A percentile compares a stretch with the other conserved stretches of the same genome.
These are phyloP conservation scores for Hyposmocoma kahamanoa DNA, from an alignment of 1,140 invertebrate species.

Conservation along the genomic window DNA sequence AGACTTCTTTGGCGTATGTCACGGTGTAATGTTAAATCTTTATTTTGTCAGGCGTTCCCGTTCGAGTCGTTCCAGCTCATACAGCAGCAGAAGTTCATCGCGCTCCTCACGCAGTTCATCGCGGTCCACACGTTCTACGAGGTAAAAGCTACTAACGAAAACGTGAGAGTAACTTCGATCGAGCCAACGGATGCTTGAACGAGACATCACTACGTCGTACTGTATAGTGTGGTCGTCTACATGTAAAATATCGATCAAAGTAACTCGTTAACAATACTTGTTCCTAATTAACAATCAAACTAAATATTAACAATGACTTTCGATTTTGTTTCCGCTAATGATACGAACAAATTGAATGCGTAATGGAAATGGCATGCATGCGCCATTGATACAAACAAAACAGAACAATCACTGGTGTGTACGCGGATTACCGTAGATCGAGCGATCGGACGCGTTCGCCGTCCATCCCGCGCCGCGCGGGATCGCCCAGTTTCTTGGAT, in stretches of 20 bases:
- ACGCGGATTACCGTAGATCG: constrained; percentile 65
- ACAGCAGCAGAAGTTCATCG: constrained; percentile 62
- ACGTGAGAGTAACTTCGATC: no score
- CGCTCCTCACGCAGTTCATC: constrained; percentile 69
- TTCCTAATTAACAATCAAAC: no score
- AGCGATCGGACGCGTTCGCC: constrained; percentile 80
- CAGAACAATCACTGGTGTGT: constrained; percentile 69
- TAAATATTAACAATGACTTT: constrained; percentile 15
- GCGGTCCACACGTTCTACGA: constrained; percentile 60
- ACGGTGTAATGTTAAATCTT: no score
- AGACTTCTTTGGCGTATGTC: no score
- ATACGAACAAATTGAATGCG: constrained; percentile 13
- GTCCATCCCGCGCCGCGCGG: constrained; percentile 89
- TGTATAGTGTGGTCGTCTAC: no score
- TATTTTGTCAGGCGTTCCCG: constrained; percentile 34
- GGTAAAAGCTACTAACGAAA: constrained; percentile 36
- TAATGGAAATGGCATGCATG: constrained; percentile 29
- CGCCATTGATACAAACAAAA: constrained; percentile 13
- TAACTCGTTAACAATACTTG: no score
- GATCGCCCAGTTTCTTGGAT: constrained; percentile 93
- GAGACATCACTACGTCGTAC: no score
- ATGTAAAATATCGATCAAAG: no score
- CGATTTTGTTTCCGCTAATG: constrained; percentile 16
- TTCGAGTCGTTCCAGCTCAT: constrained; percentile 59
- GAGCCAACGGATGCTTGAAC: no score